Evolutionary conservation across 2,797 vertebrate species (phyloP).

Genomic region (Botia kubotai): DNA sequence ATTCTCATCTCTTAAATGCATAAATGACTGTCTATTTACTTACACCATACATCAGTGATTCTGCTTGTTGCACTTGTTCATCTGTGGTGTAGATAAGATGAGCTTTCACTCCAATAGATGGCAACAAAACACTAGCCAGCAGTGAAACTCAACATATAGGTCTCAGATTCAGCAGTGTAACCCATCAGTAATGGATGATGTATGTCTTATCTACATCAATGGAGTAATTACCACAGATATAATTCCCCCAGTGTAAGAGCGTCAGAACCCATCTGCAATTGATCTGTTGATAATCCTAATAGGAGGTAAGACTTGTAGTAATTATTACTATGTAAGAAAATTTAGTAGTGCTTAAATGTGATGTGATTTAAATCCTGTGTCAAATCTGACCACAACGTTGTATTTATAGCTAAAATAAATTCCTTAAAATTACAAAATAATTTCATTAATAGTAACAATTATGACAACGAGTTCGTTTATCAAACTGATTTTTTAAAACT

Average conservation of each 20-base stretch:
- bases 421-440: too few relatives aligned
- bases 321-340: too few relatives aligned
- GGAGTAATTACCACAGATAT: slow-evolving; percentile 24
- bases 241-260: slow-evolving; percentile 6
- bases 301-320: slow-evolving; percentile 3
- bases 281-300: slow-evolving; percentile 7
- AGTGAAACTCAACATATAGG: slow-evolving; percentile 41
- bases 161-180: background rate
- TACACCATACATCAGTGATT: background rate
- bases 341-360: too few relatives aligned
- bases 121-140: slow-evolving; percentile 87
- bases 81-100: slow-evolving; percentile 59
- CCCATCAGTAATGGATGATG: background rate
- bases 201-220: slow-evolving; percentile 10
- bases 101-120: slow-evolving; percentile 90
- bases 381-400: background rate
- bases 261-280: slow-evolving; percentile 7
- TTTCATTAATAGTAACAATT: too few relatives aligned
- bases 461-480: too few relatives aligned
- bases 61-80: background rate
- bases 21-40: background rate
- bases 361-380: background rate
- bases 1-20: background rate
- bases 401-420: background rate
- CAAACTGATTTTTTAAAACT: too few relatives aligned